These are phyloP conservation scores for Ylistrum balloti DNA, from an alignment of 1,140 invertebrate genomes.

Conservation along the genomic window DNA sequence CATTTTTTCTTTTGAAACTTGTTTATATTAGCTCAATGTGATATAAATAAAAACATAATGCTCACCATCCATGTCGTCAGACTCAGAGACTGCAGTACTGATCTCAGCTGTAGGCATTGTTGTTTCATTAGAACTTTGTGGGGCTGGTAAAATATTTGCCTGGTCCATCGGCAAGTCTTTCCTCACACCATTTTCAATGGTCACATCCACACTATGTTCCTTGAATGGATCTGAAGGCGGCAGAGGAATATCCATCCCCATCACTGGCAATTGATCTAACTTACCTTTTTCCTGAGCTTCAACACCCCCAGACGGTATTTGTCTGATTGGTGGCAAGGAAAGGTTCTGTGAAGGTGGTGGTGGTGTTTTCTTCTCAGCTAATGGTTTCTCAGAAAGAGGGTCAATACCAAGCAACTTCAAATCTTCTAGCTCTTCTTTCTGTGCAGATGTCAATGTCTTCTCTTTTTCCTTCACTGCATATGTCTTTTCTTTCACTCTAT, in stretches of 20 bases:
- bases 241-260: slow-evolving; percentile 44
- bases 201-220: background rate
- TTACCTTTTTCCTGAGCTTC: slow-evolving; percentile 41
- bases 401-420: slow-evolving; percentile 72
- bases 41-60: background rate
- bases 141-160: background rate
- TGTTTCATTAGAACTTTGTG: background rate
- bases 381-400: slow-evolving; percentile 52
- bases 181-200: background rate
- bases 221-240: slow-evolving; percentile 39
- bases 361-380: slow-evolving; percentile 64
- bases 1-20: too few species aligned
- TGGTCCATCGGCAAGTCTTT: background rate
- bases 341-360: slow-evolving; percentile 69
- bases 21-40: too few species aligned
- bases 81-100: background rate
- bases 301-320: background rate
- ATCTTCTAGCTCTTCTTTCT: slow-evolving; percentile 61
- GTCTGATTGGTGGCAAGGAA: slow-evolving; percentile 48
- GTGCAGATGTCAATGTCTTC: background rate
- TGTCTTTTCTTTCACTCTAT: slow-evolving; percentile 36
- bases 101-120: background rate
- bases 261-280: background rate
- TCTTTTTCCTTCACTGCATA: background rate
- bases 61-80: slow-evolving; percentile 44